Conservation (phyloP, 2,113 vertebrate genomes). For the Aleadryas rufinucha region DNA sequence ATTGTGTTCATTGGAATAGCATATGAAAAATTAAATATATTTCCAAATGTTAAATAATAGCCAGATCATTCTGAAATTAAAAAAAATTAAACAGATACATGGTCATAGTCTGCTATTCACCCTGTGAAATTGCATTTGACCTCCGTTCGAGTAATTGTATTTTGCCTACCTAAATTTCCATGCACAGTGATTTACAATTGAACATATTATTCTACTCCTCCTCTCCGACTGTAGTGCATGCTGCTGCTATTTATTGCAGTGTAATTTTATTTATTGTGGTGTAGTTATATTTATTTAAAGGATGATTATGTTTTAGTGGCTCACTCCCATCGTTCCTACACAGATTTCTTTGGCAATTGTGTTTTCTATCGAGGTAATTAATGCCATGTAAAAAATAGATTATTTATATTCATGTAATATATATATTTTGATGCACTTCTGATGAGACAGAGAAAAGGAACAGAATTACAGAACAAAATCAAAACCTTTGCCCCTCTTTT, state of each 20-base stretch:
- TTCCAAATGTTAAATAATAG: constrained; percentile 40
- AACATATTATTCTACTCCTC: constrained; percentile 28
- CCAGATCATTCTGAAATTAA: constrained; percentile 21
- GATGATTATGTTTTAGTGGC: background rate
- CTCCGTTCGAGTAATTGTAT: constrained; percentile 40
- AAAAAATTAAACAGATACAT: constrained; percentile 38
- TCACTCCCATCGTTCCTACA: background rate
- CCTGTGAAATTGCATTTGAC: constrained; percentile 62
- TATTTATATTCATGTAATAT: background rate
- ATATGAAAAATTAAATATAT: constrained; percentile 38
- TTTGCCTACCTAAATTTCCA: constrained; percentile 40
- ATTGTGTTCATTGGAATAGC: constrained; percentile 3
- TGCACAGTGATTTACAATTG: constrained; percentile 35
- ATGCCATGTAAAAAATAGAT: background rate
- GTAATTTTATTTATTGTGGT: background rate
- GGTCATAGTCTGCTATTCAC: constrained; percentile 47
- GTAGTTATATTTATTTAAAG: background rate
- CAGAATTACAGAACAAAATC: background rate
- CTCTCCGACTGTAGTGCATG: background rate
- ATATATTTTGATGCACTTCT: background rate
- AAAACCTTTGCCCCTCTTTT: background rate
- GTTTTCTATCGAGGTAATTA: background rate
- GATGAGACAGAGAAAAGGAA: background rate
- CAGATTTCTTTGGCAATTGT: background rate
- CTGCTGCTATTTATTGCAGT: constrained; percentile 5